Evolutionary conservation across 2,113 vertebrate species (phyloP).

Genomic region (Sakesphorus luctuosus): DNA sequence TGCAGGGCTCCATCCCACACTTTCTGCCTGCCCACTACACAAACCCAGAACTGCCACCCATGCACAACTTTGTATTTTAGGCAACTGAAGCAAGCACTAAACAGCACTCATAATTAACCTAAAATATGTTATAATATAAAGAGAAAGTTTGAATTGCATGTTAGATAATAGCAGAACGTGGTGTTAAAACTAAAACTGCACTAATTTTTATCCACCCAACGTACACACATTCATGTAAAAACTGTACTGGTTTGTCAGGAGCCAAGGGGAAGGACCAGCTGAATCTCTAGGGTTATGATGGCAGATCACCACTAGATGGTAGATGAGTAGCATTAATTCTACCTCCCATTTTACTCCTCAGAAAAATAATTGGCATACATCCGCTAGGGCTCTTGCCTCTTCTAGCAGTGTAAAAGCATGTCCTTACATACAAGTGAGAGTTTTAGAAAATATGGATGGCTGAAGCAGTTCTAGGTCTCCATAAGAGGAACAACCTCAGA

Average conservation of each 20-base stretch:
- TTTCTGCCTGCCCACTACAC: rapidly evolving
- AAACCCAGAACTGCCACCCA: neutral
- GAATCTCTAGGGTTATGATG: neutral
- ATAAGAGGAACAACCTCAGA: neutral
- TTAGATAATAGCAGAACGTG: slow-evolving; percentile 1
- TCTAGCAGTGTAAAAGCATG: neutral
- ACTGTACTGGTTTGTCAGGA: neutral
- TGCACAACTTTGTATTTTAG: neutral
- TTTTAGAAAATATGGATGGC: neutral
- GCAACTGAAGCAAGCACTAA: neutral
- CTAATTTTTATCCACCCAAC: slow-evolving; percentile 7
- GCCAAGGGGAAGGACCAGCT: neutral
- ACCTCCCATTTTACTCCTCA: neutral
- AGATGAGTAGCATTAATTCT: slow-evolving; percentile 31
- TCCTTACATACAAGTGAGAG: neutral
- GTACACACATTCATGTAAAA: neutral
- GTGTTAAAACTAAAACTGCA: slow-evolving; percentile 34
- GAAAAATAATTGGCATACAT: neutral
- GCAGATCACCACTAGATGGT: slow-evolving; percentile 74
- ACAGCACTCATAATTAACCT: neutral
- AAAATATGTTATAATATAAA: neutral
- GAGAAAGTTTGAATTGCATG: slow-evolving; percentile 25
- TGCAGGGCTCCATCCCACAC: neutral
- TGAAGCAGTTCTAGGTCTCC: neutral
- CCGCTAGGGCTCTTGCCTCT: neutral